Evolutionary conservation across 2,113 vertebrate species (phyloP).

Genomic region (Coracopsis vasa): DNA sequence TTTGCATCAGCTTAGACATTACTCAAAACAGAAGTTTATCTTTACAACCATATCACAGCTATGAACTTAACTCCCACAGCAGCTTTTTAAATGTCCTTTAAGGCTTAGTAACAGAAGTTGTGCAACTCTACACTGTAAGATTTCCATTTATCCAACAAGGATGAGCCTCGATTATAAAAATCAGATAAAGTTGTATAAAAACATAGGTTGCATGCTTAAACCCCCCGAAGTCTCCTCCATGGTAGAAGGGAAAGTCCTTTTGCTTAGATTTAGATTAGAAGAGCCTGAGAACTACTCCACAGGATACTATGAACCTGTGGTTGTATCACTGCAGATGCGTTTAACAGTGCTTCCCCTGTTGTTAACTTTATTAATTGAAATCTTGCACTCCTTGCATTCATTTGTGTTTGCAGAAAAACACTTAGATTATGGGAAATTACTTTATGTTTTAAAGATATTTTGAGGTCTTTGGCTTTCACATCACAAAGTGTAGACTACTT

Average conservation of each 20-base stretch:
- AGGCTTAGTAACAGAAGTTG: neutral
- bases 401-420: neutral
- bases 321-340: neutral
- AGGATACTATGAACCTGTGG: no score
- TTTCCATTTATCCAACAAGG: neutral
- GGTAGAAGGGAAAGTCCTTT: neutral
- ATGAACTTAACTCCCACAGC: neutral
- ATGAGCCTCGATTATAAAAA: neutral
- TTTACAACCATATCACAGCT: neutral
- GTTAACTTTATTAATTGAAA: neutral
- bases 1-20: neutral
- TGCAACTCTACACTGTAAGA: neutral
- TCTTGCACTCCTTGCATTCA: neutral
- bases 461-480: neutral
- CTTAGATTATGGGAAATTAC: neutral
- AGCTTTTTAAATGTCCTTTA: neutral
- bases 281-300: neutral
- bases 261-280: neutral
- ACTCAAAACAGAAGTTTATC: slow-evolving; percentile 11
- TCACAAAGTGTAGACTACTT: neutral
- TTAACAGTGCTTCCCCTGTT: neutral
- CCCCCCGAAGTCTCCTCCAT: neutral
- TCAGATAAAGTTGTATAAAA: neutral
- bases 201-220: neutral
- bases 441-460: neutral